These are phyloP conservation scores for Penaeus vannamei DNA, from an alignment of 1,140 invertebrate genomes.

Conservation along the genomic window DNA sequence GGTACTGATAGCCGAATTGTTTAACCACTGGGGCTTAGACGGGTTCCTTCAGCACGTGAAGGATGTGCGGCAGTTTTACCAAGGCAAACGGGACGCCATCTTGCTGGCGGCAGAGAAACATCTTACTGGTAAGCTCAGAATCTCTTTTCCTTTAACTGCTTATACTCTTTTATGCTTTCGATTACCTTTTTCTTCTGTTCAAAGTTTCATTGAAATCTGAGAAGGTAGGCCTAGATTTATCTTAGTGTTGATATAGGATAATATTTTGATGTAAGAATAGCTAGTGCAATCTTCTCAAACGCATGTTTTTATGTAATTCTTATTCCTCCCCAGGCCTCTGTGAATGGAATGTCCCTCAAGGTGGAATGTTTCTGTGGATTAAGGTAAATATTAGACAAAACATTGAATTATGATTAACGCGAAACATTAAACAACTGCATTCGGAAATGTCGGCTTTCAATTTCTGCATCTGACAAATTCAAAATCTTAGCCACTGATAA, in stretches of 20 bases:
- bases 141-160: too few relatives aligned
- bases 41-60: slow-evolving; percentile 77
- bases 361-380: slow-evolving; percentile 86
- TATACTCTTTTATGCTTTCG: too few relatives aligned
- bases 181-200: too few relatives aligned
- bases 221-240: background rate
- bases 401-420: background rate
- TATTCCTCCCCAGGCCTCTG: slow-evolving; percentile 74
- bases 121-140: slow-evolving; percentile 70
- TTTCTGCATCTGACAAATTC: too few relatives aligned
- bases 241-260: background rate
- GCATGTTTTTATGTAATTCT: too few relatives aligned
- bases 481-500: too few relatives aligned
- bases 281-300: too few relatives aligned
- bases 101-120: slow-evolving; percentile 77
- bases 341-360: slow-evolving; percentile 78
- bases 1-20: slow-evolving; percentile 78
- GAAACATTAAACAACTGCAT: background rate
- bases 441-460: too few relatives aligned
- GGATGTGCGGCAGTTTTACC: slow-evolving; percentile 78
- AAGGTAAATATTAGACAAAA: slow-evolving; percentile 69
- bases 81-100: slow-evolving; percentile 77
- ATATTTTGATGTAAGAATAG: background rate
- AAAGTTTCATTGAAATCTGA: too few relatives aligned
- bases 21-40: slow-evolving; percentile 77